Conservation (phyloP, 2,888 invertebrate species). For the Cerastis leucographa region DNA sequence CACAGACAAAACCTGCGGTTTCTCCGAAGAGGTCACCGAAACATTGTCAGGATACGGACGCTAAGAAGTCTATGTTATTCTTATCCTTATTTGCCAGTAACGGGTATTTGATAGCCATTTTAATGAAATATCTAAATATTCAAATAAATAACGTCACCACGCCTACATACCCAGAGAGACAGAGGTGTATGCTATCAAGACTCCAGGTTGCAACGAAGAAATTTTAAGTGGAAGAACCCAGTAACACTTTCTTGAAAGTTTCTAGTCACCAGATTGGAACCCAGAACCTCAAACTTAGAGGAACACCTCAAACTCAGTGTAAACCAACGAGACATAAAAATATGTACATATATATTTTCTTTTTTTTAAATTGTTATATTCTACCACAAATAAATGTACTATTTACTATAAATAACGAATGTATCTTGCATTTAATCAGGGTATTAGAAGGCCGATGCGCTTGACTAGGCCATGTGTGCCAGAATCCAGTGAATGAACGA, state of each 20-base stretch:
- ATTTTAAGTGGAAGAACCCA: not conserved
- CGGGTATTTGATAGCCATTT: not conserved
- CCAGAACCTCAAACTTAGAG: too few relatives aligned
- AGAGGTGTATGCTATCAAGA: not conserved
- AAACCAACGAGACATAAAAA: not conserved
- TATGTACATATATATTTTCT: not conserved
- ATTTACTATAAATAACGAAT: conserved; percentile 27
- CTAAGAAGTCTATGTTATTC: too few relatives aligned
- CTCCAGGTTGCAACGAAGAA: not conserved
- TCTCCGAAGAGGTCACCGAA: too few relatives aligned
- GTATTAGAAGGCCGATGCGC: conserved; percentile 26
- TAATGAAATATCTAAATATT: not conserved
- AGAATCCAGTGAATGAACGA: conserved; percentile 30
- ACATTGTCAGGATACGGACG: too few relatives aligned
- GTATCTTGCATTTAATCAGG: conserved; percentile 13
- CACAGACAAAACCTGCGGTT: too few relatives aligned
- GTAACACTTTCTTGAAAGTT: not conserved
- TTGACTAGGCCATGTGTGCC: conserved; percentile 33
- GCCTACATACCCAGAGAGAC: not conserved
- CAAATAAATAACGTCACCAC: not conserved
- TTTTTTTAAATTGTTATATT: conserved; percentile 19
- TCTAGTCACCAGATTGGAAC: not conserved
- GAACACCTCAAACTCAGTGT: too few relatives aligned
- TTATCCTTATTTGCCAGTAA: not conserved
- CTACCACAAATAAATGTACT: conserved; percentile 4